Evolutionary conservation across 1,140 invertebrate genomes (phyloP).

Genomic region (Calliphora vicina): DNA sequence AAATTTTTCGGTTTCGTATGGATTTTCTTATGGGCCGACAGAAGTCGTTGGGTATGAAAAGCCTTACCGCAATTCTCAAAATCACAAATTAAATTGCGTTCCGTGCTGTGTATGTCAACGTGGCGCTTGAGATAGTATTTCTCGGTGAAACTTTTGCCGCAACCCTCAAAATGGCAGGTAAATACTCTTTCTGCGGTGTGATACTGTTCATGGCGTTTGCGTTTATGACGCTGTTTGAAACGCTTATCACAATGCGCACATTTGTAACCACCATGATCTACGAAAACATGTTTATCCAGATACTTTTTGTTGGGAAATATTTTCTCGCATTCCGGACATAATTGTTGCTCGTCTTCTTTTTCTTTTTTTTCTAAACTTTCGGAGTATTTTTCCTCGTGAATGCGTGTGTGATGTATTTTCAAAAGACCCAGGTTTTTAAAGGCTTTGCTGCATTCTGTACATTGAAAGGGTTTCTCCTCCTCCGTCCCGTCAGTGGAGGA

Average conservation of each 20-base stretch:
- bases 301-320: neutral
- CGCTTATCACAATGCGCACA: constrained; percentile 24
- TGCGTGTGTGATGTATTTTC: neutral
- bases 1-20: constrained; percentile 58
- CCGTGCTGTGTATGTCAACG: constrained; percentile 39
- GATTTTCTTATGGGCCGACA: constrained; percentile 50
- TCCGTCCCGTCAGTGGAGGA: neutral
- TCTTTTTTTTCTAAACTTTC: neutral
- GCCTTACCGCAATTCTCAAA: constrained; percentile 52
- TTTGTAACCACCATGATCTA: constrained; percentile 21
- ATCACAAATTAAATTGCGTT: constrained; percentile 50
- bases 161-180: constrained; percentile 45
- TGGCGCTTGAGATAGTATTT: constrained; percentile 53
- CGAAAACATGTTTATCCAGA: neutral
- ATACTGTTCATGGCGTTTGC: constrained; percentile 4
- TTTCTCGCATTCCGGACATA: neutral
- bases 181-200: constrained; percentile 48
- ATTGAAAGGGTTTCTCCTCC: neutral
- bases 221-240: neutral
- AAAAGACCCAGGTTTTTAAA: neutral
- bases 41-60: constrained; percentile 50
- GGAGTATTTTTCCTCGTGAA: neutral
- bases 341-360: constrained; percentile 10
- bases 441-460: neutral
- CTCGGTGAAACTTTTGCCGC: constrained; percentile 49